These are phyloP conservation scores for Aegithalos caudatus DNA, from an alignment of 2,113 vertebrate genomes.

Conservation along the genomic window DNA sequence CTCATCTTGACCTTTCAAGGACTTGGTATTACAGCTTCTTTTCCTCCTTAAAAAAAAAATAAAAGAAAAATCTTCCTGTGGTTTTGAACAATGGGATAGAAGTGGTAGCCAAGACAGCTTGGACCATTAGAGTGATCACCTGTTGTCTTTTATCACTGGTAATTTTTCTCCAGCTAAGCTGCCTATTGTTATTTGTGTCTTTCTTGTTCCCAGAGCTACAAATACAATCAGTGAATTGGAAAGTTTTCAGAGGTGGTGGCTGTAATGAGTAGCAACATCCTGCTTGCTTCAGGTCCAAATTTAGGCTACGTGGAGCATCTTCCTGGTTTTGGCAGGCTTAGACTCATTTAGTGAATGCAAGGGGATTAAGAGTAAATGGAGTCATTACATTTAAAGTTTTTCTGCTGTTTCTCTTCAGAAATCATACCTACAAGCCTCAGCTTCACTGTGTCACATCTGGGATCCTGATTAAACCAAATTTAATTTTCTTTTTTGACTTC, in stretches of 20 bases:
- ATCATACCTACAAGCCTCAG: background rate
- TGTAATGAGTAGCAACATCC: background rate
- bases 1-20: constrained; percentile 1
- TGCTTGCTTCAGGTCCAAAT: background rate
- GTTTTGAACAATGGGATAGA: constrained; percentile 5
- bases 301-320: background rate
- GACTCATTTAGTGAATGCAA: background rate
- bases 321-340: background rate
- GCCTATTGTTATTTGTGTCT: background rate
- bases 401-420: background rate
- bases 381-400: background rate
- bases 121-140: constrained; percentile 4
- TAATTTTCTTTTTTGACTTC: background rate
- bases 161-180: constrained; percentile 29
- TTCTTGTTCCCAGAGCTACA: background rate
- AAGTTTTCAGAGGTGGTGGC: background rate
- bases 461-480: background rate
- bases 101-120: background rate
- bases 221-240: background rate
- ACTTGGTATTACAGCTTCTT: background rate
- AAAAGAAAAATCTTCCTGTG: background rate
- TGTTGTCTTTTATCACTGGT: constrained; percentile 9
- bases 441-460: background rate
- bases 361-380: background rate
- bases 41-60: constrained; percentile 8